These are phyloP conservation scores for Villa cingulata DNA, from an alignment of 2,888 invertebrate genomes.

Conservation along the genomic window DNA sequence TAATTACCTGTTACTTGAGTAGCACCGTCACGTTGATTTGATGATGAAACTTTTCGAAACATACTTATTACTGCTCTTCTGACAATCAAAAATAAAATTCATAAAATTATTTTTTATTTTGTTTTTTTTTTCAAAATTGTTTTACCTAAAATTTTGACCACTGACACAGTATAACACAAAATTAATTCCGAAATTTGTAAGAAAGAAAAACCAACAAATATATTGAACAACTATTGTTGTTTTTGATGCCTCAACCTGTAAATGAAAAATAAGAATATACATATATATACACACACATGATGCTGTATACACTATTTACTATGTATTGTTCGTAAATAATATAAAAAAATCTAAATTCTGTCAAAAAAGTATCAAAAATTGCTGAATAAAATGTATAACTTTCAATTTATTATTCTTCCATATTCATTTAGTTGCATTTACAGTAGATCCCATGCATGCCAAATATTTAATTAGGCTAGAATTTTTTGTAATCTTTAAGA, in stretches of 20 bases:
- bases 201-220: conserved; percentile 53
- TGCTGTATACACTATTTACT: too few relatives aligned
- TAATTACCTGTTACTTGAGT: conserved; percentile 35
- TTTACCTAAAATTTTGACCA: conserved; percentile 62
- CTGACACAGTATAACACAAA: conserved; percentile 69
- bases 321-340: too few relatives aligned
- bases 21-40: conserved; percentile 27
- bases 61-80: conserved; percentile 24
- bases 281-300: too few relatives aligned
- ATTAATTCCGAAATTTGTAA: conserved; percentile 73
- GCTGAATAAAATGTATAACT: too few relatives aligned
- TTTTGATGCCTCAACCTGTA: conserved; percentile 34
- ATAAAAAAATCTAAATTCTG: background rate
- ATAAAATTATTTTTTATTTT: background rate
- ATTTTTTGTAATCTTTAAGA: too few relatives aligned
- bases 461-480: too few relatives aligned
- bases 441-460: too few relatives aligned
- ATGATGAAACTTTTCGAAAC: conserved; percentile 26
- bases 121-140: background rate
- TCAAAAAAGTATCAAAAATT: background rate
- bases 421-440: too few relatives aligned
- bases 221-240: conserved; percentile 47
- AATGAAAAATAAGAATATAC: background rate
- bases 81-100: background rate
- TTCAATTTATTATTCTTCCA: too few relatives aligned